Conservation (phyloP, 2,888 invertebrate species). For the Plagodis dolabraria region DNA sequence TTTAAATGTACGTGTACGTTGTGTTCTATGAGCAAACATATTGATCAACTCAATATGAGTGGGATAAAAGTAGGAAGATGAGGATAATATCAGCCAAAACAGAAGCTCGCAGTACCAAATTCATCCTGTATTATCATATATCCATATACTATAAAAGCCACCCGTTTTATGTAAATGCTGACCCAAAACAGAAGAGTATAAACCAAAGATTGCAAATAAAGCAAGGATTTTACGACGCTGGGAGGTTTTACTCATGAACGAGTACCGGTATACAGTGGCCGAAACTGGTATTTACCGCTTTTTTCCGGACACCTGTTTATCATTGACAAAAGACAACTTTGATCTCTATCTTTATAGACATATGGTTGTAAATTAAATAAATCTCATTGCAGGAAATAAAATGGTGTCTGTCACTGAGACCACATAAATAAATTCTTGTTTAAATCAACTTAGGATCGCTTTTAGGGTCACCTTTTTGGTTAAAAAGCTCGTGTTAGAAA, state of each 20-base stretch:
- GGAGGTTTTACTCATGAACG: slow-evolving; percentile 23
- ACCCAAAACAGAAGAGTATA: slow-evolving; percentile 36
- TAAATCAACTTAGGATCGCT: slow-evolving; percentile 35
- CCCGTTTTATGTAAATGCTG: slow-evolving; percentile 36
- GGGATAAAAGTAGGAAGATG: no score
- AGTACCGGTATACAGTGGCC: slow-evolving; percentile 29
- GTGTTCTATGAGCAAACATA: no score
- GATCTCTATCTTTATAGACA: fast-evolving
- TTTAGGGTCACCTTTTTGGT: slow-evolving; percentile 36
- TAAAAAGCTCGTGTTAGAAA: slow-evolving; percentile 27
- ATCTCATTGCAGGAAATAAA: slow-evolving; percentile 22
- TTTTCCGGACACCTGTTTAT: slow-evolving; percentile 35
- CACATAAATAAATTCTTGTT: slow-evolving; percentile 37
- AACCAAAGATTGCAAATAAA: slow-evolving; percentile 39
- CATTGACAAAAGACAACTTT: slow-evolving; percentile 3
- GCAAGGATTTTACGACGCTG: slow-evolving; percentile 33
- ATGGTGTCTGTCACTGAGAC: slow-evolving; percentile 34
- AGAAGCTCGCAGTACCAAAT: slow-evolving; percentile 3
- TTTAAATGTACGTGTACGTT: no score
- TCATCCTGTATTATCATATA: slow-evolving; percentile 20
- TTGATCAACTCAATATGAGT: no score
- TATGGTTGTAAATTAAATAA: slow-evolving; percentile 23
- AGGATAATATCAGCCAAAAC: no score
- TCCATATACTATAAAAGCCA: slow-evolving; percentile 21
- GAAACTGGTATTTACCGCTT: slow-evolving; percentile 36